Base-by-base conservation (phyloP, 1,140 invertebrate species). In the Drosophila pachea region DNA sequence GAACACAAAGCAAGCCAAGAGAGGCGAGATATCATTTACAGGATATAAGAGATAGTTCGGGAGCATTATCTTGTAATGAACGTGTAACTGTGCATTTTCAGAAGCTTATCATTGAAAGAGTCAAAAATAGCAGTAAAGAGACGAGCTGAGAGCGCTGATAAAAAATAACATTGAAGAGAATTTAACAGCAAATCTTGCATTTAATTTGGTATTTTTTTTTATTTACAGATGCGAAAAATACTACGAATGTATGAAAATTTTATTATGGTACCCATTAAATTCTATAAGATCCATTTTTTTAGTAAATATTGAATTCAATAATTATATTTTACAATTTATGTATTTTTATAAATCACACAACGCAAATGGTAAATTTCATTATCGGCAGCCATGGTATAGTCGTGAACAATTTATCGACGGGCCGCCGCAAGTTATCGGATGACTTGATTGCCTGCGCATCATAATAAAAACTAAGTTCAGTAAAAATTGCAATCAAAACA, bases 1-100 rank as follows among this genome's bases (percentile, higher is more conserved):
- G 32, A 12, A 49, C n/a, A 22, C 22, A 22, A 22, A 3, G 22
- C 22, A 22, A 22, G 22, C 22, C 22, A 22, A 22, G 22, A 45
- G n/a, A 12, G 9, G 32, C 32, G 3, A 12, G 43, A 22, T 45
- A 53, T 54, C 7, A 52, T 4, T 36, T 53, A 36, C 40, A 63
- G 38, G 4, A 47, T 68, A 68, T 68, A 68, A 68, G 65, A 68
- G 65, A 4, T 29, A 14, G 16, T 2, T 22, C 22, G 22, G 22
- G 3, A 9, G 16, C 7, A 36, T 35, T 14, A 22, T 36, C 16
- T 47, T 14, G 47, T 47, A 36, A 11, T 36, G 33, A 48, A 29
- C 45, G 14, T 2, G 22, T 22, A 22, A 4, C 32, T 32, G 22
- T 2, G 22, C 5, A 48, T 7, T 31, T 7, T 12, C 2, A 33